phyloP scores from a whole-genome alignment of 1,140 invertebrate genomes.

The Drosophila ficusphila region DNA sequence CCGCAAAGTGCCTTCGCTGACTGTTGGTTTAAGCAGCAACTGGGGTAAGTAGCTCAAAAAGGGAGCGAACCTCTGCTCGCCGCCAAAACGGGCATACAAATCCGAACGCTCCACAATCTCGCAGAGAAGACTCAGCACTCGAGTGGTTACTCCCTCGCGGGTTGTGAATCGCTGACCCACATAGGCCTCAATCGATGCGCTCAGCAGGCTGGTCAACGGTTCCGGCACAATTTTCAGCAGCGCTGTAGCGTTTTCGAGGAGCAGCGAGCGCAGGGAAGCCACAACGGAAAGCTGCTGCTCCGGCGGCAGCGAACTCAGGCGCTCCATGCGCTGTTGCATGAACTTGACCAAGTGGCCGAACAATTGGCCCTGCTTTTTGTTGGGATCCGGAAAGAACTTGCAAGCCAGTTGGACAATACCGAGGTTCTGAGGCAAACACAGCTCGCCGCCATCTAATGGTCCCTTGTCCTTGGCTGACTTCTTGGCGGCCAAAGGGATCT shows the following conservation, averaged over 20 bases:
- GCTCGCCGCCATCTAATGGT: slow-evolving; percentile 24
- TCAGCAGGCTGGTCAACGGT: slow-evolving; percentile 39
- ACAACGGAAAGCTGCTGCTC: slow-evolving; percentile 66
- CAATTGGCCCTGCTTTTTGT: slow-evolving; percentile 15
- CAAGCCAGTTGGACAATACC: slow-evolving; percentile 61
- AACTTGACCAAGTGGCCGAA: slow-evolving; percentile 42
- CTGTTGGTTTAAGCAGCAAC: slow-evolving; percentile 61
- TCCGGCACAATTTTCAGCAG: slow-evolving; percentile 66
- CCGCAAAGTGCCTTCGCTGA: slow-evolving; percentile 52
- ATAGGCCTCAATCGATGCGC: slow-evolving; percentile 53
- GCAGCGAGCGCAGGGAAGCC: slow-evolving; percentile 79
- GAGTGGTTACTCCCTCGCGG: slow-evolving; percentile 56
- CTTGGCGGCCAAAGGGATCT: slow-evolving; percentile 13
- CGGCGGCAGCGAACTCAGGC: slow-evolving; percentile 2
- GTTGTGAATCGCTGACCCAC: slow-evolving; percentile 60
- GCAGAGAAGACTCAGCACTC: slow-evolving; percentile 78
- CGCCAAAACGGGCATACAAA: slow-evolving; percentile 83
- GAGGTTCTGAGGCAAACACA: slow-evolving; percentile 72
- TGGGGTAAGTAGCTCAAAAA: slow-evolving; percentile 68
- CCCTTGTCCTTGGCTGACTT: slow-evolving; percentile 27
- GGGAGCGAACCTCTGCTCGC: slow-evolving; percentile 39
- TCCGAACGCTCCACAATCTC: slow-evolving; percentile 84
- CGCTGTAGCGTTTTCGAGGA: slow-evolving; percentile 81
- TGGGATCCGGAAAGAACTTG: slow-evolving; percentile 43
- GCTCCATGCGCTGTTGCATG: slow-evolving; percentile 24